Evolutionary conservation across 2,797 vertebrate species (phyloP).

Genomic region (Lagodon rhomboides): DNA sequence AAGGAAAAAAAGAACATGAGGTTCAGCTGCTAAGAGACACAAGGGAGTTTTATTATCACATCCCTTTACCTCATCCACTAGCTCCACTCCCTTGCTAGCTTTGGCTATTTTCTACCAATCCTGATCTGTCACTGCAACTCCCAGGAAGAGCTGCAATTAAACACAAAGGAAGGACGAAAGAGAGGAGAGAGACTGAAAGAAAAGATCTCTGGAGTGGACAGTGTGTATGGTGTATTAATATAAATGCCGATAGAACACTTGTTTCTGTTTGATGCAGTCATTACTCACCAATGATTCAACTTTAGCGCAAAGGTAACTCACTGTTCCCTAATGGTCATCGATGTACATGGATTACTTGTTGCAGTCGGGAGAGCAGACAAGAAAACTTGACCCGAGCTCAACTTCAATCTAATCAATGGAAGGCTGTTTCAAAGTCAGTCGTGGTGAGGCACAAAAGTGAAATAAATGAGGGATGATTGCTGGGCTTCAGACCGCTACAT

Average conservation of each 20-base stretch:
- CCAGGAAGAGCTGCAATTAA: conserved; percentile 33
- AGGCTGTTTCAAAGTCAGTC: conserved; percentile 4
- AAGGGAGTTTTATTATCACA: conserved; percentile 28
- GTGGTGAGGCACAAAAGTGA: not conserved
- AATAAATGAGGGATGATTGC: conserved; percentile 6
- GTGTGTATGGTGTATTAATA: conserved; percentile 12
- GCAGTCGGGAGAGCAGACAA: not conserved
- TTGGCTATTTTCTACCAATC: conserved; percentile 24
- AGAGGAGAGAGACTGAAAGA: conserved; percentile 1
- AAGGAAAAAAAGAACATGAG: conserved; percentile 12
- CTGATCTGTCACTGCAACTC: conserved; percentile 32
- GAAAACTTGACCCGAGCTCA: not conserved
- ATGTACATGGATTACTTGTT: conserved; percentile 21
- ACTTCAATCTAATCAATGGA: not conserved
- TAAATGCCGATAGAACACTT: conserved; percentile 28
- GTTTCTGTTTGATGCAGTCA: conserved; percentile 7
- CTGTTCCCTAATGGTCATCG: not conserved
- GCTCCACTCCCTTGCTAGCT: not conserved
- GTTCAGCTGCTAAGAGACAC: conserved; percentile 12
- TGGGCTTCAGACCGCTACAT: not conserved
- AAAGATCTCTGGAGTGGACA: not conserved
- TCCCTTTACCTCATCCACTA: conserved; percentile 6
- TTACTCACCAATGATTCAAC: conserved; percentile 2
- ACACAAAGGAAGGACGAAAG: conserved; percentile 2
- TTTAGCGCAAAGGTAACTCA: conserved; percentile 2